phyloP scores from a whole-genome alignment of 2,797 vertebrate genomes.

The Rhabdomys pumilio region DNA sequence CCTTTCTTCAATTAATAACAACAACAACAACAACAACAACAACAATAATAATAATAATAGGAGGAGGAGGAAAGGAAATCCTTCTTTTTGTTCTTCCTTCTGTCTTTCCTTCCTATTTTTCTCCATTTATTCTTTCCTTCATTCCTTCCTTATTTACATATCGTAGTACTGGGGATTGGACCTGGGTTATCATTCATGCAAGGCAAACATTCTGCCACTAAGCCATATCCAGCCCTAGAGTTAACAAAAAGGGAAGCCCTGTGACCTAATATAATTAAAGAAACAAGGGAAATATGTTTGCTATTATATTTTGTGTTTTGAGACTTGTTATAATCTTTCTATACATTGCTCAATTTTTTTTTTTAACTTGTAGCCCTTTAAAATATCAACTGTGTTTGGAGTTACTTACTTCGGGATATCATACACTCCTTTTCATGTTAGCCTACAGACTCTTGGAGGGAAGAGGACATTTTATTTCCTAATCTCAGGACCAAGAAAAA shows the following conservation, averaged over 20 bases:
- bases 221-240: neutral
- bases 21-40: too few relatives aligned
- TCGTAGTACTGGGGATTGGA: neutral
- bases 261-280: neutral
- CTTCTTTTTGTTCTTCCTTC: too few relatives aligned
- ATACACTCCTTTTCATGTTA: neutral
- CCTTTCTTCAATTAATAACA: neutral
- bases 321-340: neutral
- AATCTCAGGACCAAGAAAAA: neutral
- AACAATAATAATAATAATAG: too few relatives aligned
- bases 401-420: neutral
- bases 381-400: neutral
- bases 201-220: neutral
- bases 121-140: neutral
- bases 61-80: neutral
- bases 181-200: neutral
- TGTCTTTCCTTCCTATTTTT: neutral
- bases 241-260: slow-evolving; percentile 13
- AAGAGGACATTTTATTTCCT: neutral
- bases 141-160: neutral
- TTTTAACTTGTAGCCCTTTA: neutral
- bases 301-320: neutral
- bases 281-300: neutral
- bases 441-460: neutral
- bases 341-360: neutral